Percentiles rank a stretch among this genome's conserved stretches.
Conservation (phyloP, 2,113 vertebrate species). For the Cyrtonyx montezumae region DNA sequence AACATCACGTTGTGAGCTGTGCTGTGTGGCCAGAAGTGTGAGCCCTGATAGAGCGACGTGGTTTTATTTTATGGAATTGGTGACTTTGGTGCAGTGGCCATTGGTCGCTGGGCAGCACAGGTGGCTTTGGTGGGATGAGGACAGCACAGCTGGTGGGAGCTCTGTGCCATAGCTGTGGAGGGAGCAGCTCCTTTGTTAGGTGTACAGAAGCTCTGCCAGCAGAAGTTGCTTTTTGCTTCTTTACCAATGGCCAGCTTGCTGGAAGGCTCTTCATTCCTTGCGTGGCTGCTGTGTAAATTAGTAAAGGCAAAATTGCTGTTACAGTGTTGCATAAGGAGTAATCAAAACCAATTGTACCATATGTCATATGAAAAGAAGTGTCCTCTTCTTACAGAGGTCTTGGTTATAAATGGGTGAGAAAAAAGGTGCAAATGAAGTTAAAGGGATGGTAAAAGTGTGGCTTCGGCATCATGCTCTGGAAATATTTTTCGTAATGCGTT, state of each 20-base stretch:
- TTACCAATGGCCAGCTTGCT: not conserved
- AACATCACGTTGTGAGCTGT: accelerated
- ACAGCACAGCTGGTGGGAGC: accelerated
- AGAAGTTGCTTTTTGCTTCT: not conserved
- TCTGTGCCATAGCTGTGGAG: accelerated
- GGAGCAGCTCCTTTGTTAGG: not conserved
- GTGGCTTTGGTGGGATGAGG: not conserved
- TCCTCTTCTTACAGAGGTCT: not conserved
- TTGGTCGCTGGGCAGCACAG: not conserved
- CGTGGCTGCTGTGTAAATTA: not conserved
- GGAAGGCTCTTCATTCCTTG: not conserved
- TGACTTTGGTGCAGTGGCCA: accelerated
- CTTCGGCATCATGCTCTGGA: accelerated
- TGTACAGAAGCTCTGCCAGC: accelerated
- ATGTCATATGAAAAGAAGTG: not conserved
- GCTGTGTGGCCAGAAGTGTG: not conserved
- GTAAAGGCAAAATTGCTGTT: not conserved
- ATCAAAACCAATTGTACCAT: not conserved
- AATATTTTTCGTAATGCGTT: not conserved
- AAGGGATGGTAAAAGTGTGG: not conserved
- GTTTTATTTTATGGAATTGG: not conserved
- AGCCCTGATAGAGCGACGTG: not conserved
- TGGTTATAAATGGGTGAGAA: not conserved
- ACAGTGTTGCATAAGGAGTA: not conserved
- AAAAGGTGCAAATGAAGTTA: not conserved